Conservation (phyloP, 2,113 vertebrate genomes). For the Cochlearius cochlearius region DNA sequence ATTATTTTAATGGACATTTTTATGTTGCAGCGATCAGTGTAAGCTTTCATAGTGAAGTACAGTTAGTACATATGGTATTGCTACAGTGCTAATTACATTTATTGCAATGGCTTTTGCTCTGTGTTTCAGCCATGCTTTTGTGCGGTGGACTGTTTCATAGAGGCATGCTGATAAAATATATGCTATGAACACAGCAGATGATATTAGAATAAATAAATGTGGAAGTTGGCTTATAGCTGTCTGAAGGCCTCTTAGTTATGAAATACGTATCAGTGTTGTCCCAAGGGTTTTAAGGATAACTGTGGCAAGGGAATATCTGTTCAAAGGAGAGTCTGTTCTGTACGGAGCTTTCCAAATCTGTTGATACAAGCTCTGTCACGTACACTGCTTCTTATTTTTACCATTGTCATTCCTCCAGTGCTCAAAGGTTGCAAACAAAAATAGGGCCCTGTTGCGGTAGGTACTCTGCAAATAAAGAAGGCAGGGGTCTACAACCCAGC, state of each 20-base stretch:
- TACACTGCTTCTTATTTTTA: not conserved
- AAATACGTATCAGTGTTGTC: not conserved
- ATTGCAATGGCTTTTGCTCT: conserved; percentile 22
- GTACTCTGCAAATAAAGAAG: not conserved
- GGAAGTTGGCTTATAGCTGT: conserved; percentile 52
- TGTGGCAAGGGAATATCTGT: not conserved
- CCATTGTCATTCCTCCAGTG: not conserved
- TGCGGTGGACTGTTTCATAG: not conserved
- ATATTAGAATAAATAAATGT: conserved; percentile 54
- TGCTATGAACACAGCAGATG: not conserved
- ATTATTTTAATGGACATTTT: conserved; percentile 62
- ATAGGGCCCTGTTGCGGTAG: not conserved
- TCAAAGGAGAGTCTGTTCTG: not conserved
- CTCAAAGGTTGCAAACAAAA: not conserved
- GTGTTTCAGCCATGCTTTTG: conserved; percentile 27
- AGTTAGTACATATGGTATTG: not conserved
- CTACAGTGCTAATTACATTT: conserved; percentile 42
- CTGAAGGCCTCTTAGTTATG: conserved; percentile 55
- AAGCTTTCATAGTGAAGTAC: conserved; percentile 47
- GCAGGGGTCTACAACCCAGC: not conserved
- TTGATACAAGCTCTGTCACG: not conserved
- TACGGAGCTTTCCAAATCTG: not conserved
- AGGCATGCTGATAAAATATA: not conserved
- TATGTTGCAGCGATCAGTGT: conserved; percentile 48
- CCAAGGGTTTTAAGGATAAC: conserved; percentile 31